Evolutionary conservation across 2,888 invertebrate genomes (phyloP).

Genomic region (Drosophila histrio): DNA sequence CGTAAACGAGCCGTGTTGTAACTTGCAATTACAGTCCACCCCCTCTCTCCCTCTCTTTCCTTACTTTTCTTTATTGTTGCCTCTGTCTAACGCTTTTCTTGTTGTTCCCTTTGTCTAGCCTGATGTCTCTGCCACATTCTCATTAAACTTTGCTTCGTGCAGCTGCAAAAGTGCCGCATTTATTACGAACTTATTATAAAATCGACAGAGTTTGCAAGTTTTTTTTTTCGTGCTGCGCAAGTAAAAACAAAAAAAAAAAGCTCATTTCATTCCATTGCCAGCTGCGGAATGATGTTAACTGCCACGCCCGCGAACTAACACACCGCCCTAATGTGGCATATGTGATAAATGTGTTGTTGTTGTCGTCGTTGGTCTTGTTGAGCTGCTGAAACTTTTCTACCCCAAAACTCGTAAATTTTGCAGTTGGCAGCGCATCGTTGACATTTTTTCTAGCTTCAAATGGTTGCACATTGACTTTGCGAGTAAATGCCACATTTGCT

Average conservation of each 20-base stretch:
- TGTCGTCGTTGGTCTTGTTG: constrained; percentile 5
- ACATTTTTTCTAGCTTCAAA: constrained; percentile 47
- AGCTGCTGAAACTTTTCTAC: constrained; percentile 26
- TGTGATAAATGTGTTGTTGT: constrained; percentile 21
- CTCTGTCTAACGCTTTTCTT: background rate
- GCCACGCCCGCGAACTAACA: constrained; percentile 46
- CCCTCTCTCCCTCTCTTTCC: background rate
- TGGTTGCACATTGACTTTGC: constrained; percentile 34
- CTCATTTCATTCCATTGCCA: constrained; percentile 50
- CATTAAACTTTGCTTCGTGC: constrained; percentile 48
- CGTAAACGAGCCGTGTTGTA: constrained; percentile 8
- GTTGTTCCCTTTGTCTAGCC: constrained; percentile 12
- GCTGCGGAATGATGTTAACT: constrained; percentile 42
- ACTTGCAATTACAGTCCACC: constrained; percentile 7
- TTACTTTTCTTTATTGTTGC: background rate
- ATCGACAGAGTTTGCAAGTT: constrained; percentile 38
- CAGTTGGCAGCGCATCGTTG: constrained; percentile 36
- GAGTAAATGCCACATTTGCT: constrained; percentile 16
- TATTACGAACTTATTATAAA: constrained; percentile 43
- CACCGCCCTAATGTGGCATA: constrained; percentile 22
- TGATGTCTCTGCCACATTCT: constrained; percentile 20
- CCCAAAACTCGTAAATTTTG: constrained; percentile 32
- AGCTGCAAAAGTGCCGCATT: constrained; percentile 28
- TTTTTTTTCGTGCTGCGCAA: background rate
- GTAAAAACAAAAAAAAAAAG: constrained; percentile 60